Base-by-base conservation (phyloP, 2,797 vertebrate species). In the Protonibea diacanthus region DNA sequence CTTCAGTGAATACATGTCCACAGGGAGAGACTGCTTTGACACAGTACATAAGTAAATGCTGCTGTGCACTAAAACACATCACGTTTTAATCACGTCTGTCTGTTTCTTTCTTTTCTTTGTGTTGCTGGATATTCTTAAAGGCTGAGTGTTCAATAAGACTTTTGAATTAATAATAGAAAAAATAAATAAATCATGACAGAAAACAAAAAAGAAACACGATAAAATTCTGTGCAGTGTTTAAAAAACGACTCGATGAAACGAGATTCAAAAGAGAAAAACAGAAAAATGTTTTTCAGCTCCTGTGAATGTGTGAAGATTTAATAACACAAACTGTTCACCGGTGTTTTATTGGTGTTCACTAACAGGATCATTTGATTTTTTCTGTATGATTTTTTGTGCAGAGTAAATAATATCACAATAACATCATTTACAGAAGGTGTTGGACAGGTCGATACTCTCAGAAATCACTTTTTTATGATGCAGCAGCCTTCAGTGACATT, bases 401-500 rank as follows among this genome's bases (percentile, higher is more conserved):
- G 1, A 33, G 21, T 38, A 51, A 51, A 23, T 40, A 53, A 7
- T 1, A 71, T 63, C 27, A 18, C 8, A 33, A 21, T 6, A 25
- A 25, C 27, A 8, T 0, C 12, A 33, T 38, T 13, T 51, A 20
- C 13, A n/a, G 29, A 71, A 55, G n/a, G 64, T 33, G 58, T 12
- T 53, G 25, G 63, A 45, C 14, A 20, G 21, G 61, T 65, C 27
- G 14, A 42, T 21, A 15, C 47, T 33, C 8, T 48, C 17, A 13
- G 48, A 55, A 58, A 68, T 59, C 15, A 17, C 13, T 44, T 23
- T 44, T 9, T 60, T 9, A 42, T 38, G n/a, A 25, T 29, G 3
- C 14, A 38, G 48, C 52, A 29, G 45, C 67, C 63, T 78, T 17
- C 27, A 56, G 76, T 58, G 57, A 86, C 77, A 78, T 83, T 83